Base-by-base conservation (phyloP, 2,888 invertebrate species). In the Drosophila antonietae region DNA sequence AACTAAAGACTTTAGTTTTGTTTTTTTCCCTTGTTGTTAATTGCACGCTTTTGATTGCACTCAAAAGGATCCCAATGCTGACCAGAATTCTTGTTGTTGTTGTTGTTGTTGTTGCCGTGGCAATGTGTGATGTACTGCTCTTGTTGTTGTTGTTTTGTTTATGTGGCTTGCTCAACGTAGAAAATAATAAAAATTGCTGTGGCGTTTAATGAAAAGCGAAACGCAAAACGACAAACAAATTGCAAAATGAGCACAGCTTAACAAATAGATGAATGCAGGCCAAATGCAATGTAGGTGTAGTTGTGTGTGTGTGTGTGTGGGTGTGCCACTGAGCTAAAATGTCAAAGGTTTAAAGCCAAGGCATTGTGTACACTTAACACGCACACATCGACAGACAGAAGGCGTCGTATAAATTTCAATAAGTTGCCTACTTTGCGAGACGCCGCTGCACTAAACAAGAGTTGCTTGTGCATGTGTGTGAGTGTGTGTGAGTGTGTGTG, bases 201-300 rank as follows among this genome's bases (percentile, higher is more conserved):
- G 67, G 65, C 69, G 55, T 53, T 81, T 84, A 85, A 85, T 83
- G 86, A 85, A 83, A 83, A 57, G 71, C 65, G 68, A 60, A 72
- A 60, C 33, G 52, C 33, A 61, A 73, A 62, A 44, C 66, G 67
- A 56, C 76, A 71, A 81, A 73, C 66, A 83, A 83, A 81, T 78
- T 73, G 81, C 73, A 65, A 81, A 81, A 78, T 71, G 68, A 73
- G 80, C 63, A 63, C 69, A 78, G 81, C 73, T 74, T 59, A 80
- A 79, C 73, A 86, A 86, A 83, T 79, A 77, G 55, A 52, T 66
- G 70, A 75, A 71, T 62, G 61, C 67, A 62, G 60, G 49, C 52
- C 60, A 66, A 57, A 37, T 60, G 46, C 39, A 18, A 39, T 41
- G 31, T 20, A 58, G 28, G 39, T 37, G 35, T 44, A 14, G 47